Evolutionary conservation across 2,888 invertebrate species (phyloP).

Genomic region (Drosophila mercatorum): DNA sequence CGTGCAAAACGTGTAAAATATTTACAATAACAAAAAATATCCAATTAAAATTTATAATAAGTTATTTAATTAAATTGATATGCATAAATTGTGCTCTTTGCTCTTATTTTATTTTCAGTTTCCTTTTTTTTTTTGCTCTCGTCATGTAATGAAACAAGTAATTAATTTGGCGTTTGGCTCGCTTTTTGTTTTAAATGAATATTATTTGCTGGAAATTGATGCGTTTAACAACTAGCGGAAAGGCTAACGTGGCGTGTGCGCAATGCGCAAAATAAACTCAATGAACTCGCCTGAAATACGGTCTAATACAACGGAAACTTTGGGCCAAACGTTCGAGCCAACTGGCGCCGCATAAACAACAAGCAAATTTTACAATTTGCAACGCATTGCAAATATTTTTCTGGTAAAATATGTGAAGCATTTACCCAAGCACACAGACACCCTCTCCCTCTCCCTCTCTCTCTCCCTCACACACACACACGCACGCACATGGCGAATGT

Average conservation of each 20-base stretch:
- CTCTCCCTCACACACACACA: background rate
- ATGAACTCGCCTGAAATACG: constrained; percentile 45
- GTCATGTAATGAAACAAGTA: constrained; percentile 42
- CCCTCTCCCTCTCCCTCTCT: background rate
- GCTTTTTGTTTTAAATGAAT: constrained; percentile 14
- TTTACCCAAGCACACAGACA: constrained; percentile 16
- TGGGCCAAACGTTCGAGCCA: constrained; percentile 29
- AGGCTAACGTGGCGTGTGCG: constrained; percentile 27
- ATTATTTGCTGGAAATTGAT: constrained; percentile 33
- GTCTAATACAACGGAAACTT: constrained; percentile 11
- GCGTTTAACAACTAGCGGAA: constrained; percentile 22
- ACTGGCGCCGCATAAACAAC: constrained; percentile 59
- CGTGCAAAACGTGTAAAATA: constrained; percentile 10
- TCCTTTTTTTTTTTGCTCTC: background rate
- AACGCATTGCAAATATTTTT: constrained; percentile 66
- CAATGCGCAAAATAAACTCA: constrained; percentile 47
- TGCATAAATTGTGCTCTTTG: constrained; percentile 52
- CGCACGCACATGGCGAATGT: constrained; percentile 1
- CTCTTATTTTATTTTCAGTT: background rate
- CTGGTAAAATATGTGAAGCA: constrained; percentile 68
- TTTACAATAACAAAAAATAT: constrained; percentile 55
- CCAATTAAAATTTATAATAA: constrained; percentile 73
- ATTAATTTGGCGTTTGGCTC: constrained; percentile 51
- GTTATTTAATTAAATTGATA: constrained; percentile 73
- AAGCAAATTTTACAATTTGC: constrained; percentile 60